phyloP scores from a whole-genome alignment of 2,888 invertebrate genomes.

The Meiosimyza platycephala region DNA sequence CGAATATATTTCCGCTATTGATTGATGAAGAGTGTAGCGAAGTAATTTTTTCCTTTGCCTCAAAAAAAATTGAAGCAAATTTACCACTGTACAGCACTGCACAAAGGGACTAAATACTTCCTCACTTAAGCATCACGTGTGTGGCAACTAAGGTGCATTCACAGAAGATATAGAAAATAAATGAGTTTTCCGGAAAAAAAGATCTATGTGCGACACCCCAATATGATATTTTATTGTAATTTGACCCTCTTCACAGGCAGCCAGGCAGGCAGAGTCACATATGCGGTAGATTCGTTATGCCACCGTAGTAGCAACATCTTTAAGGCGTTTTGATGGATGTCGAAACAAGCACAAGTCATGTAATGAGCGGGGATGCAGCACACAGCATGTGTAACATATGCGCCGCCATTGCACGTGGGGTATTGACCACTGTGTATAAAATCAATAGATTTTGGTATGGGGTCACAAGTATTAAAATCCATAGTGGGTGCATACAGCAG shows the following conservation, averaged over 20 bases:
- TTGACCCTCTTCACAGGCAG: not conserved
- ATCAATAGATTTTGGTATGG: not conserved
- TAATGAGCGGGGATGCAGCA: conserved; percentile 57
- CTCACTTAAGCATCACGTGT: conserved; percentile 6
- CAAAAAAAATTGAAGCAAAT: not conserved
- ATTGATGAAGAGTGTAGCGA: not conserved
- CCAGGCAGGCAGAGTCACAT: not conserved
- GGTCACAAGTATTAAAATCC: not conserved
- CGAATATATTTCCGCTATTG: not conserved
- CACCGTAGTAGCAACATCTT: conserved; percentile 42
- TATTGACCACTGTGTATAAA: conserved; percentile 4
- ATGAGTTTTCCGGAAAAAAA: conserved; percentile 4
- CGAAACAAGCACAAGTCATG: conserved; percentile 52
- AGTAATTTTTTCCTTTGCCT: not conserved
- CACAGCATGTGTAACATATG: conserved; percentile 27
- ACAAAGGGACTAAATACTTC: not conserved
- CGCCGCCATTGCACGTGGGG: conserved; percentile 1
- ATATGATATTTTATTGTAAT: not conserved
- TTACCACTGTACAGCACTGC: not conserved
- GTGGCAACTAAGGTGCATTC: conserved; percentile 18
- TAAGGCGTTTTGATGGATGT: conserved; percentile 59
- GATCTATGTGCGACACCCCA: not conserved
- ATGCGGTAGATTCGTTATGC: not conserved
- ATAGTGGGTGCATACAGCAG: too few relatives aligned
- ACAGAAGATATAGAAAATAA: not conserved